Evolutionary conservation across 2,113 vertebrate genomes (phyloP).

Genomic region (Dipodomys stephensi): DNA sequence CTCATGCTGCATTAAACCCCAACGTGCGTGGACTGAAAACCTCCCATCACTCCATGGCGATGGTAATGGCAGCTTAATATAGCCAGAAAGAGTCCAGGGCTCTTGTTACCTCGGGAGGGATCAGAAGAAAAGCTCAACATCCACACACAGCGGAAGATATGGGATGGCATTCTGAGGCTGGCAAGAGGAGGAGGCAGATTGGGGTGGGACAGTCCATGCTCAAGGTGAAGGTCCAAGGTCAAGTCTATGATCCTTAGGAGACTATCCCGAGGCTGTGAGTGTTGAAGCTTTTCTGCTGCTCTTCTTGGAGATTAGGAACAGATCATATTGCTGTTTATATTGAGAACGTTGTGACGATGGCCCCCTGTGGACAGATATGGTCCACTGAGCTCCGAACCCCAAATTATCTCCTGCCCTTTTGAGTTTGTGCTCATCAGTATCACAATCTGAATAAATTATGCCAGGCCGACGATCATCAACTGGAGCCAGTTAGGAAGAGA

Average conservation of each 20-base stretch:
- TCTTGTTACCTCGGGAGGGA: not conserved
- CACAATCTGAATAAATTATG: conserved; percentile 1
- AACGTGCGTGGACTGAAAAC: not conserved
- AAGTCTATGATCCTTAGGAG: not conserved
- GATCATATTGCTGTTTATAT: not conserved
- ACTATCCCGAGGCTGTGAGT: not conserved
- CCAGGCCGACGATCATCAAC: not conserved
- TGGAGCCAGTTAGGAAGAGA: not conserved
- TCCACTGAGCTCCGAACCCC: not conserved
- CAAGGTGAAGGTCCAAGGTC: not conserved
- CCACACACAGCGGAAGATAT: not conserved
- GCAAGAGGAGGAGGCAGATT: not conserved
- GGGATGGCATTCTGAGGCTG: not conserved
- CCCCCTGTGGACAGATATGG: not conserved
- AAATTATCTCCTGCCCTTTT: not conserved
- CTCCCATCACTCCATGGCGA: not conserved
- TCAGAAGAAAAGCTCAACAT: not conserved
- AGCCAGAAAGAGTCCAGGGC: not conserved
- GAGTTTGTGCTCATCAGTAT: not conserved
- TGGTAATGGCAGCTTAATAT: not conserved
- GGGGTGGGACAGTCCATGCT: not conserved
- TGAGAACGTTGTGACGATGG: not conserved
- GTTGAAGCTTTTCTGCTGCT: not conserved
- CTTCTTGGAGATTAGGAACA: not conserved
- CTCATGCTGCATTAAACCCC: not conserved